Base-by-base conservation (phyloP, 2,888 invertebrate species). In the Plutella xylostella region DNA sequence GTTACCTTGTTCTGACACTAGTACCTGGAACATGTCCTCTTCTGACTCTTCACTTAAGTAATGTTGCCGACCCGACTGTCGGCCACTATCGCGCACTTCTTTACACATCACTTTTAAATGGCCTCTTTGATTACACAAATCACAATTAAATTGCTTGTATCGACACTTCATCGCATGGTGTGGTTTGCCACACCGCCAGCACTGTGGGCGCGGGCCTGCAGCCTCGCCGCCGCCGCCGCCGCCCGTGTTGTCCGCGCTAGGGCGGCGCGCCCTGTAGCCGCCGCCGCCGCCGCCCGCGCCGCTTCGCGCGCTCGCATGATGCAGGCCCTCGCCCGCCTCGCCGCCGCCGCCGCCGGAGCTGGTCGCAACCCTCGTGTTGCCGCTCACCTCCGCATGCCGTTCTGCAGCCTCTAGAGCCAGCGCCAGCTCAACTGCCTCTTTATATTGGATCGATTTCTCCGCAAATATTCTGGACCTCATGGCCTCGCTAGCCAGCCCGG, bases 61-160 rank as follows among this genome's bases (percentile, higher is more conserved):
- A 11, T 25, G 5, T 25, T 25, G 25, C 11, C 11, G 25, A 25
- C 25, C 11, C 6, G 5, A 25, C 5, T 5, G 11, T 7, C 25
- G 25, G 25, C 25, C 25, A 25, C 25, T 11, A 25, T 25, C 47
- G 21, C 2, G 31, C 14, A 18, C 18, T n/a, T 15, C 4, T 33
- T 45, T 46, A 45, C 58, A 58, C 57, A 57, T 52, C 14, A 47
- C 48, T 37, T 49, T 50, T 37, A 60, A 46, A 44, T 59, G 58
- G 0, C 57, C 57, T 15, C 44, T 46, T 25, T 50, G 42, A 15
- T 30, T n/a, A 14, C 55, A 59, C 50, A 49, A 35, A 43, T 59
- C 54, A 49, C 58, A 58, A 45, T 35, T 53, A 39, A 55, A 56
- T 14, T 50, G 43, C 1, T 22, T 42, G 37, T 34, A 57, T 2